Base-by-base conservation (phyloP, 2,888 invertebrate species). In the Glaucopsyche alexis region DNA sequence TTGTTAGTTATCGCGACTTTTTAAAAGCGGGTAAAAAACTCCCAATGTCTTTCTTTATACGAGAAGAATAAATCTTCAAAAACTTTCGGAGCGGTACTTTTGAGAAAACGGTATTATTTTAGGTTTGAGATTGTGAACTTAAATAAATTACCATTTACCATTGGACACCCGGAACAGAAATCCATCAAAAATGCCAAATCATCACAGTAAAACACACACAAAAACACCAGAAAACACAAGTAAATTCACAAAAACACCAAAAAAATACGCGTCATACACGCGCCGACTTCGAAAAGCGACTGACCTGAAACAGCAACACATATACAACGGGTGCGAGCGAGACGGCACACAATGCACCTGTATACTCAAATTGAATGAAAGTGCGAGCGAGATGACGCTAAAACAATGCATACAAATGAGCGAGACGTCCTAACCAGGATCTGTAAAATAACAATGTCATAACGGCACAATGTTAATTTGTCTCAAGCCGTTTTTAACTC, bases 351-450 rank as follows among this genome's bases (percentile, higher is more conserved):
- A 77, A 78, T 88, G 89, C 91, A 92, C 91, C 91, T 91, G 91
- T 91, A 88, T 88, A 91, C 89, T 90, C 88, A 82, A 86, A 87
- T 83, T 87, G 87, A 90, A 88, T 88, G 89, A 83, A 83, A 80
- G 85, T 77, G 77, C 77, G 83, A 90, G 81, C 79, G 86, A 83
- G 85, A 89, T 79, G 78, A 79, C 80, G 80, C 85, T 91, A 91
- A 91, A 92, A 91, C 89, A 92, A 84, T 83, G 77, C 80, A 77
- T 83, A 88, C 80, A 86, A 80, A 79, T 82, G 84, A 91, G 80
- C 79, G 86, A 81, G 91, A 92, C 78, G 77, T 76, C 76, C 77
- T 76, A 82, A 79, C 78, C 77, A 78, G 80, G 79, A 83, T 76
- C 73, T 75, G 74, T 29, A 69, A 50, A 65, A 67, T 60, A 47